Percentiles rank a stretch among this genome's conserved stretches.
These are phyloP conservation scores for Gymnothorax javanicus DNA, from an alignment of 2,797 vertebrate genomes.

Conservation along the genomic window DNA sequence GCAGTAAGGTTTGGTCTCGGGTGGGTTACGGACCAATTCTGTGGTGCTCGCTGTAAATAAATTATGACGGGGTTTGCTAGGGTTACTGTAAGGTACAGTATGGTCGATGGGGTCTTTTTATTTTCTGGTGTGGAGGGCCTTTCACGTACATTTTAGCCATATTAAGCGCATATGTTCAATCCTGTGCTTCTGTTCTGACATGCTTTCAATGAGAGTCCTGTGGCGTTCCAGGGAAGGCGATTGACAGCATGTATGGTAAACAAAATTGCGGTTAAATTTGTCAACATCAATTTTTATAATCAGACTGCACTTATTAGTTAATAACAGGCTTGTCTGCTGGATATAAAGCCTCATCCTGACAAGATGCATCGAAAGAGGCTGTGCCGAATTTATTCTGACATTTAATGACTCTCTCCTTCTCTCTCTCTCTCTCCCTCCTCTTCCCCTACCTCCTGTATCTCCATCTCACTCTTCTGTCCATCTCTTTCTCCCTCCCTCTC, in stretches of 20 bases:
- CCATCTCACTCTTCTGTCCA: background rate
- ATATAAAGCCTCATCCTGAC: background rate
- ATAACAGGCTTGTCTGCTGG: constrained; percentile 10
- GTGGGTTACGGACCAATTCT: no score
- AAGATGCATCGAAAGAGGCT: background rate
- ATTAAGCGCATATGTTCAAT: background rate
- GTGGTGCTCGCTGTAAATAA: background rate
- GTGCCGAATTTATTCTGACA: background rate
- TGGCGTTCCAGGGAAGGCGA: background rate
- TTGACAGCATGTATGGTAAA: background rate
- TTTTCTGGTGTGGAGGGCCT: no score
- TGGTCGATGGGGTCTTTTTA: no score
- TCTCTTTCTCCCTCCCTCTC: constrained; percentile 30
- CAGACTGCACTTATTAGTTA: background rate
- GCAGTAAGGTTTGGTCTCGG: background rate
- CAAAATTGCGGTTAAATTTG: background rate
- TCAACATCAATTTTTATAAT: constrained; percentile 10
- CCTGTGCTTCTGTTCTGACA: background rate
- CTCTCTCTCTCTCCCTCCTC: background rate
- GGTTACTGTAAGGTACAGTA: no score
- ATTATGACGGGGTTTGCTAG: background rate
- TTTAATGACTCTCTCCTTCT: background rate
- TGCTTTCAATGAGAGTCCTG: background rate
- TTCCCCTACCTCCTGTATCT: background rate
- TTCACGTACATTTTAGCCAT: background rate